Percentiles rank a stretch among this genome's conserved stretches.
Evolutionary conservation across 2,797 vertebrate species (phyloP).

Genomic region (Rachycentron canadum): DNA sequence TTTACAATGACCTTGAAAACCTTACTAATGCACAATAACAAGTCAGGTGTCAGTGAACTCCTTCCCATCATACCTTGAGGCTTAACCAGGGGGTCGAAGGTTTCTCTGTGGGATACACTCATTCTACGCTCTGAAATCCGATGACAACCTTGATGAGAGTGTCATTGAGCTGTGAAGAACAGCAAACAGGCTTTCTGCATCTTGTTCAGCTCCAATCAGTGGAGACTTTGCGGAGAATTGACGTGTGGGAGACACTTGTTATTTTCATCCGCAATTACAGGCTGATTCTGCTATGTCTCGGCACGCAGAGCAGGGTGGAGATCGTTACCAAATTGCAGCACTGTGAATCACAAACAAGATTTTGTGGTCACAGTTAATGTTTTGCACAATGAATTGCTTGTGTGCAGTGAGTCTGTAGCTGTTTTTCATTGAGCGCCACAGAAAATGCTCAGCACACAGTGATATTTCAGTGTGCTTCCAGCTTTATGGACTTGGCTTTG

Average conservation of each 20-base stretch:
- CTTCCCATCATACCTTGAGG: constrained; percentile 61
- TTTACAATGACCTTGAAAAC: constrained; percentile 63
- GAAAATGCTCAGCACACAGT: background rate
- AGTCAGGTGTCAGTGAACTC: no score
- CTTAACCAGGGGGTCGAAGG: constrained; percentile 55
- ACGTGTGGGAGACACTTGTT: constrained; percentile 13
- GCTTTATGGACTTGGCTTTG: background rate
- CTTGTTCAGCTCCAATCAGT: constrained; percentile 59
- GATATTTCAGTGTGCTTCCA: background rate
- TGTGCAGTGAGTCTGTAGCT: background rate
- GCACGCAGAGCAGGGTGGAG: background rate
- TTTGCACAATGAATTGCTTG: background rate
- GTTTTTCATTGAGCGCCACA: background rate
- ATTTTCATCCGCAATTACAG: background rate
- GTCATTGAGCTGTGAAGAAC: constrained; percentile 57
- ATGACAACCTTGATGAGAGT: constrained; percentile 69
- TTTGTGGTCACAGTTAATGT: background rate
- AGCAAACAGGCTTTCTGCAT: constrained; percentile 48
- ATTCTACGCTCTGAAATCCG: constrained; percentile 40
- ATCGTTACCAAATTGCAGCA: background rate
- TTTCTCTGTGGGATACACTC: constrained; percentile 51
- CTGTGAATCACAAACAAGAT: background rate
- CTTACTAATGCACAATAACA: constrained; percentile 51
- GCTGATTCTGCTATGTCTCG: background rate
- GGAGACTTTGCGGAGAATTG: constrained; percentile 16